A percentile compares a stretch with the other conserved stretches of the same genome.
phyloP scores from a whole-genome alignment of 2,888 invertebrate species.

The Kryphioiulus occultus region DNA sequence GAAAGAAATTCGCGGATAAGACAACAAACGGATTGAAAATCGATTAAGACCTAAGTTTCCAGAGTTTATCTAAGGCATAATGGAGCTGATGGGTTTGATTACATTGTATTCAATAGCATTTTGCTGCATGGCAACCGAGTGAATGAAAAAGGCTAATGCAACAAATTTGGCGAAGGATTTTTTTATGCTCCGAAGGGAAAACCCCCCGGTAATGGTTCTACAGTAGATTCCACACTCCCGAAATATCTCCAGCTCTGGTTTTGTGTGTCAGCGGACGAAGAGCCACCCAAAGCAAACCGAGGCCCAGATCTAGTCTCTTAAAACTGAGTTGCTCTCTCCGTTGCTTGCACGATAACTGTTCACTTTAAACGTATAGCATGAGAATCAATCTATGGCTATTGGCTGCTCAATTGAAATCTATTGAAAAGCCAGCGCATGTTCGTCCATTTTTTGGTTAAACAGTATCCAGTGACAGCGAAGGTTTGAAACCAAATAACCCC shows the following conservation, averaged over 20 bases:
- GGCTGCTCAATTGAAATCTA: slow-evolving; percentile 10
- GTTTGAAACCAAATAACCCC: slow-evolving; percentile 23
- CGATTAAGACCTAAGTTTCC: slow-evolving; percentile 17
- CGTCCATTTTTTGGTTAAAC: slow-evolving; percentile 23
- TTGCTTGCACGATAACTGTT: background rate
- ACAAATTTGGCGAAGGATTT: background rate
- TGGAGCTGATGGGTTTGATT: slow-evolving; percentile 23
- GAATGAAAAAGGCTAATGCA: slow-evolving; percentile 17
- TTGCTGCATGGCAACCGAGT: slow-evolving; percentile 16
- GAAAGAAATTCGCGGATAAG: slow-evolving; percentile 10
- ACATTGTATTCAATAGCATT: slow-evolving; percentile 8
- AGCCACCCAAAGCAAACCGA: background rate
- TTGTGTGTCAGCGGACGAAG: background rate
- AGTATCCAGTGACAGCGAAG: background rate
- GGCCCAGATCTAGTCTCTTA: background rate
- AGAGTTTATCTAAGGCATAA: slow-evolving; percentile 23
- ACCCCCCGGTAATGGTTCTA: slow-evolving; percentile 4
- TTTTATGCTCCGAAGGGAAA: background rate
- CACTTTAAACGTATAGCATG: background rate
- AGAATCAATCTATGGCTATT: background rate
- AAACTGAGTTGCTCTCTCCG: background rate
- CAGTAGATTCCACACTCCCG: too few species aligned
- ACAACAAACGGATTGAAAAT: slow-evolving; percentile 6
- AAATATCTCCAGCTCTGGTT: background rate
- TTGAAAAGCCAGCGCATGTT: background rate